phyloP scores from a whole-genome alignment of 1,140 invertebrate species.

The Lepidurus arcticus region DNA sequence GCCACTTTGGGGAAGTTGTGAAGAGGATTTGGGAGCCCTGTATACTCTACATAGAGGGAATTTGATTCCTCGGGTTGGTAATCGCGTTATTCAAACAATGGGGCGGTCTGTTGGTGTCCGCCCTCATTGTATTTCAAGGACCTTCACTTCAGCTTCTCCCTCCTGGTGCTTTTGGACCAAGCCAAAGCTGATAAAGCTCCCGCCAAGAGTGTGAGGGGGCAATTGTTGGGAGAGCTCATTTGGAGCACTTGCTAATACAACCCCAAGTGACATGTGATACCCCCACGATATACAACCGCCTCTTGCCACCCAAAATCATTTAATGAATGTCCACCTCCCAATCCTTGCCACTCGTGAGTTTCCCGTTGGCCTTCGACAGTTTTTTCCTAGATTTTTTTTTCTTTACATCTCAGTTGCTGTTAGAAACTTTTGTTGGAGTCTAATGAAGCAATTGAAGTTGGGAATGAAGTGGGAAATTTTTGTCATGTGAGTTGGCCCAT shows the following conservation, averaged over 20 bases:
- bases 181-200: slow-evolving; percentile 21
- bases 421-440: background rate
- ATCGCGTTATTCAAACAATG: slow-evolving; percentile 11
- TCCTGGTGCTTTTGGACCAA: background rate
- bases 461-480: background rate
- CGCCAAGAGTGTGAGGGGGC: slow-evolving; percentile 7
- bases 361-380: background rate
- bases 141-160: background rate
- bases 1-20: background rate
- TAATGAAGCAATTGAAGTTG: background rate
- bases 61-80: slow-evolving; percentile 8
- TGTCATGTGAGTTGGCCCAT: background rate
- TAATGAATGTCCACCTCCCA: background rate
- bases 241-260: slow-evolving; percentile 10
- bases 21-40: background rate
- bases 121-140: slow-evolving; percentile 1
- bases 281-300: background rate
- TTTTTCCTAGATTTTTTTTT: background rate
- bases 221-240: slow-evolving; percentile 1
- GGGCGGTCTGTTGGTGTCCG: slow-evolving; percentile 12
- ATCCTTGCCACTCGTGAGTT: background rate
- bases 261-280: slow-evolving; percentile 2
- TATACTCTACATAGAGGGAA: background rate
- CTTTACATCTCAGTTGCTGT: too few species aligned
- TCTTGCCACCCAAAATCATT: background rate